A percentile compares a stretch with the other conserved stretches of the same genome.
phyloP scores from a whole-genome alignment of 2,113 vertebrate species.

The Tyto alba region DNA sequence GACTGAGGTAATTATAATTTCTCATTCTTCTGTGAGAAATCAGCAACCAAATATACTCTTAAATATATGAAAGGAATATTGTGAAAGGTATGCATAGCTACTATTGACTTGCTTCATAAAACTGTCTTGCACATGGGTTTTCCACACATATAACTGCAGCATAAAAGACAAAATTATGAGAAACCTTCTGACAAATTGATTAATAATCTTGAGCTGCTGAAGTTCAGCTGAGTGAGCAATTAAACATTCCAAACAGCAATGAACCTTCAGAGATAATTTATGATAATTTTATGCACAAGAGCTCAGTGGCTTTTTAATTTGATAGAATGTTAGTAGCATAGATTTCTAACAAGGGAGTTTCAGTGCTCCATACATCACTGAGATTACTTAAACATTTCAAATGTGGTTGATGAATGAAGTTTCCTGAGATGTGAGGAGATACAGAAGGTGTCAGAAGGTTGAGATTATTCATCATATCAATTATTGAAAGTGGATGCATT shows the following conservation, averaged over 20 bases:
- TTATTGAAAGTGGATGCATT: constrained; percentile 94
- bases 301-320: constrained; percentile 86
- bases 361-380: constrained; percentile 87
- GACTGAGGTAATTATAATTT: background rate
- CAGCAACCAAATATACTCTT: background rate
- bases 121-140: constrained; percentile 31
- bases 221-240: constrained; percentile 81
- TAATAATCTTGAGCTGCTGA: constrained; percentile 75
- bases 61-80: constrained; percentile 1
- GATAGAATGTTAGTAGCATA: constrained; percentile 88
- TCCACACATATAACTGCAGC: constrained; percentile 12
- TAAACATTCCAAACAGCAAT: constrained; percentile 82
- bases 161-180: constrained; percentile 63
- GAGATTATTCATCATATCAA: constrained; percentile 95
- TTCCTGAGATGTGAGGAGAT: constrained; percentile 80
- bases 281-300: constrained; percentile 86
- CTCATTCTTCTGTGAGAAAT: background rate
- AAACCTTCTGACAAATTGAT: constrained; percentile 74
- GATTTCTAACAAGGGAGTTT: constrained; percentile 86
- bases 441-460: constrained; percentile 88
- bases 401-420: constrained; percentile 90
- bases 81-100: constrained; percentile 21
- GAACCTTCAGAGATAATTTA: constrained; percentile 83
- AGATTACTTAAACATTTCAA: constrained; percentile 91
- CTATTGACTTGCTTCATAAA: constrained; percentile 33